phyloP scores from a whole-genome alignment of 53 echinoderm and acorn worm genomes.

The Glandiceps talaboti region DNA sequence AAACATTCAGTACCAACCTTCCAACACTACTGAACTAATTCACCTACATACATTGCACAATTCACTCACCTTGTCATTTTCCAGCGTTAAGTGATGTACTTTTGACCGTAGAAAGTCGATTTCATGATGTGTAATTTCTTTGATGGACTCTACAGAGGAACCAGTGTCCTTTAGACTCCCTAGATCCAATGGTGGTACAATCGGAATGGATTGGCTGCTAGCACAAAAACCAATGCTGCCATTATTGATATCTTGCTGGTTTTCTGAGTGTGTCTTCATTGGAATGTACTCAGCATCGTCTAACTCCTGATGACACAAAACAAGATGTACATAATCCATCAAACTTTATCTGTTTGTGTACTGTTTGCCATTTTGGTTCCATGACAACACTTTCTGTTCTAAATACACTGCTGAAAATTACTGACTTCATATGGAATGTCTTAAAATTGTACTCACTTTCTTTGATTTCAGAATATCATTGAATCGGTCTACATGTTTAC shows the following conservation, averaged over 20 bases:
- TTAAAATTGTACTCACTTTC: too few species aligned
- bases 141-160: neutral
- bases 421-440: too few species aligned
- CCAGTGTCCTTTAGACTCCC: slow-evolving; percentile 57
- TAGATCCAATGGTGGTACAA: slow-evolving; percentile 77
- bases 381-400: too few species aligned
- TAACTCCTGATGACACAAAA: slow-evolving; percentile 50
- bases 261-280: neutral
- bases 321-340: too few species aligned
- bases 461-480: too few species aligned
- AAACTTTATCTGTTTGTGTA: neutral
- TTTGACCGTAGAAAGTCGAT: slow-evolving; percentile 44
- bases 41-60: too few species aligned
- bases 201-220: slow-evolving; percentile 5
- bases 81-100: slow-evolving; percentile 50
- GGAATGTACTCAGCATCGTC: slow-evolving; percentile 81
- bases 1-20: too few species aligned
- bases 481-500: too few species aligned
- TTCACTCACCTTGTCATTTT: slow-evolving; percentile 74
- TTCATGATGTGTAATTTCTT: slow-evolving; percentile 9
- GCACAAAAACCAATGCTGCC: neutral
- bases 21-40: too few species aligned
- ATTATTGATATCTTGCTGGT: too few species aligned
- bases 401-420: too few species aligned
- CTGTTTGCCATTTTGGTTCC: neutral